Base-by-base conservation (phyloP, 2,797 vertebrate genomes). In the Halcyon leucocephala region DNA sequence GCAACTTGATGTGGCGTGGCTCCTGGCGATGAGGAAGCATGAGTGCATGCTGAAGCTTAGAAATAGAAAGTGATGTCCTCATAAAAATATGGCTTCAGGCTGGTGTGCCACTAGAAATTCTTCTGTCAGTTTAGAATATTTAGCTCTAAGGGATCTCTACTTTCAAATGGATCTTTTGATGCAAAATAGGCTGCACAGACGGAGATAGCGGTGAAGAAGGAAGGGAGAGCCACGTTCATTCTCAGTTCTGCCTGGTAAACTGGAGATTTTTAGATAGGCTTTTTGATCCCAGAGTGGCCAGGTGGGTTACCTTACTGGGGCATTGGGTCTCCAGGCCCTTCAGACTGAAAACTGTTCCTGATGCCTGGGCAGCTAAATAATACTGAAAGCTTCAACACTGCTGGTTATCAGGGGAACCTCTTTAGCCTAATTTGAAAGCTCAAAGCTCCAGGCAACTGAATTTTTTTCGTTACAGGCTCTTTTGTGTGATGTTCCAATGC, bases 31-130 rank as follows among this genome's bases (percentile, higher is more conserved):
- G 94, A 95, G 97, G 97, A 98, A 98, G 98, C 98, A 98, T 96
- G 97, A 97, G 97, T 97, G 97, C 97, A 97, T 98, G 96, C 97
- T 97, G 97, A 95, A 98, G 98, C 98, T 98, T 97, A 97, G 98
- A 98, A 98, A 98, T 98, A 98, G 98, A 98, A 98, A 98, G 98
- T 98, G 98, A 98, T 98, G 98, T 98, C 98, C 98, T 98, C 98
- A 98, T 98, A 98, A 98, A 98, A 98, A 98, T 98, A 98, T 98
- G 96, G 98, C 98, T 98, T 83, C 70, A 97, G 98, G 98, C 98
- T 96, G 97, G 93, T 97, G 97, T 97, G 98, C 98, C 97, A 98
- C 98, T 98, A 98, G 98, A 98, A 98, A 98, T 98, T 98, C 98
- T 98, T 98, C 98, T 98, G 98, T 98, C 98, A 98, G 97, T 98